phyloP scores from a whole-genome alignment of 2,797 vertebrate genomes.

The Microcaecilia unicolor region DNA sequence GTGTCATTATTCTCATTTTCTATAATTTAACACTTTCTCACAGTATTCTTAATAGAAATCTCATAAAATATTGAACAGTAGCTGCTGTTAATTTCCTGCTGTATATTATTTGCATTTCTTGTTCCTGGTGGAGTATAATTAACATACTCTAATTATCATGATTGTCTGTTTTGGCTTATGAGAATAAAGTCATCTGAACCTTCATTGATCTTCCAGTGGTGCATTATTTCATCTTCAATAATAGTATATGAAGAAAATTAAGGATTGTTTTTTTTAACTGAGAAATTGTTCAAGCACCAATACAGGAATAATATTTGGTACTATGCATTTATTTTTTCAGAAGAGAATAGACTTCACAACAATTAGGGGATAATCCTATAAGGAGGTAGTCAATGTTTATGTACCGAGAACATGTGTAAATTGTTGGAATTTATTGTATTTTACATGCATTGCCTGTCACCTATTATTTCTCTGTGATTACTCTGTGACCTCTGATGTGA shows the following conservation, averaged over 20 bases:
- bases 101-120: conserved; percentile 68
- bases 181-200: conserved; percentile 44
- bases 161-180: conserved; percentile 54
- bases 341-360: too few species aligned
- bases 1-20: conserved; percentile 59
- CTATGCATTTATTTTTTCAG: too few species aligned
- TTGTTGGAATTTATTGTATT: too few species aligned
- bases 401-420: too few species aligned
- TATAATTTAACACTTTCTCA: conserved; percentile 65
- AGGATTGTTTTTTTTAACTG: conserved; percentile 26
- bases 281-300: too few species aligned
- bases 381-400: too few species aligned
- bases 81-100: conserved; percentile 67
- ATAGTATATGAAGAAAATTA: conserved; percentile 26
- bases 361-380: too few species aligned
- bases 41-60: conserved; percentile 69
- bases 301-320: too few species aligned
- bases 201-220: conserved; percentile 43
- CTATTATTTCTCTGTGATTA: too few species aligned
- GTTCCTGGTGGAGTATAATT: conserved; percentile 59
- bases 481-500: too few species aligned
- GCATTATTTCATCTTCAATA: conserved; percentile 41
- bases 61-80: conserved; percentile 75
- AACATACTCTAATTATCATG: conserved; percentile 60
- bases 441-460: too few species aligned